Evolutionary conservation across 2,797 vertebrate genomes (phyloP).

Genomic region (Setipinna tenuifilis): DNA sequence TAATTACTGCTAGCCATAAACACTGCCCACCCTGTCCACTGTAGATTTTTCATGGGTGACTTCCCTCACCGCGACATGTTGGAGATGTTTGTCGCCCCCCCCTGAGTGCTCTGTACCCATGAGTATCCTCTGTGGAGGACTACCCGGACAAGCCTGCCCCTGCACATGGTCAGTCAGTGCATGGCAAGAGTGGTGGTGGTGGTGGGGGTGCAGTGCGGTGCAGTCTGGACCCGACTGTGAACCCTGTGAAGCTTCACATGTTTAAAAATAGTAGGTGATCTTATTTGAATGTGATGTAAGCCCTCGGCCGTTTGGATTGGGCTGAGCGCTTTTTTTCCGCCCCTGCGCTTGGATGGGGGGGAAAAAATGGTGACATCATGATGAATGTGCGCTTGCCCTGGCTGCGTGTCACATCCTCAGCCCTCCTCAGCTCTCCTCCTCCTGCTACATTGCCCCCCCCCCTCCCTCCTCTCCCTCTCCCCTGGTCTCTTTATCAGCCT

Average conservation of each 20-base stretch:
- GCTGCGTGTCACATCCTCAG: slow-evolving; percentile 45
- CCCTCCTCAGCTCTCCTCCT: neutral
- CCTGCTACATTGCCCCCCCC: no score
- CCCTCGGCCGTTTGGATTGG: slow-evolving; percentile 43
- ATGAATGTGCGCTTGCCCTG: slow-evolving; percentile 33
- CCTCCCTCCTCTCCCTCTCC: neutral
- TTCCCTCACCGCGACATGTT: slow-evolving; percentile 62
- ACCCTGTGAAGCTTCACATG: neutral
- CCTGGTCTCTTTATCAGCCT: neutral
- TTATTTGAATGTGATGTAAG: slow-evolving; percentile 59
- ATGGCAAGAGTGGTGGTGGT: neutral
- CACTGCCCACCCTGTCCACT: slow-evolving; percentile 46
- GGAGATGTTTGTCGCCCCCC: slow-evolving; percentile 63
- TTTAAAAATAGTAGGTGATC: slow-evolving; percentile 69
- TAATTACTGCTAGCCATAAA: slow-evolving; percentile 69
- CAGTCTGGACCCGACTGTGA: slow-evolving; percentile 1
- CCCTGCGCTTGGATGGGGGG: slow-evolving; percentile 50
- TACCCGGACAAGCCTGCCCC: neutral
- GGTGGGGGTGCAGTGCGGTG: neutral
- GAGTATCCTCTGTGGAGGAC: slow-evolving; percentile 16
- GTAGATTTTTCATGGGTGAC: slow-evolving; percentile 62
- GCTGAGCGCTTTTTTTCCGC: slow-evolving; percentile 56
- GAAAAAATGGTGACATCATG: slow-evolving; percentile 63
- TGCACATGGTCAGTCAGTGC: slow-evolving; percentile 18
- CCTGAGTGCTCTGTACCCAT: neutral